phyloP scores from a whole-genome alignment of 1,140 invertebrate genomes.

The Metopolophium dirhodum region DNA sequence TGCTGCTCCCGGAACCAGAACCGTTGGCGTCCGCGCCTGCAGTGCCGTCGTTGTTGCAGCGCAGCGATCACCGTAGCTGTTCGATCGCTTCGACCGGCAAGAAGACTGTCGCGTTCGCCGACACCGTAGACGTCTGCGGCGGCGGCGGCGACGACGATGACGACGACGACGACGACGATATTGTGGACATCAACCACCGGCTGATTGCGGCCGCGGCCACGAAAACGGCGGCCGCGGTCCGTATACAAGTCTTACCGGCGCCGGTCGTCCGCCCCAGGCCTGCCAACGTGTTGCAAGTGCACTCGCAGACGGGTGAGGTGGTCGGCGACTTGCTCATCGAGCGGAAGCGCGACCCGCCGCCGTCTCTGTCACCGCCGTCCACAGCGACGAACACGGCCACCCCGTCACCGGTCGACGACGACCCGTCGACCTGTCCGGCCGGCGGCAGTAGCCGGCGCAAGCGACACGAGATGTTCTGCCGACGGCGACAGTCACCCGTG shows the following conservation, averaged over 20 bases:
- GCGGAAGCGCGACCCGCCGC: neutral
- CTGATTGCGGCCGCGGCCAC: neutral
- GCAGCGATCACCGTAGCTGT: neutral
- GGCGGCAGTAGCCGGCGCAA: neutral
- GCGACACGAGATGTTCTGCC: conserved; percentile 44
- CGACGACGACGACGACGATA: neutral
- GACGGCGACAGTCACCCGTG: conserved; percentile 44
- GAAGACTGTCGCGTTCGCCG: conserved; percentile 48
- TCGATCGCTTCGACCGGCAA: conserved; percentile 7
- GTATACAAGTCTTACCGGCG: neutral
- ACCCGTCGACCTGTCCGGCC: neutral
- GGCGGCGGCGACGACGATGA: neutral
- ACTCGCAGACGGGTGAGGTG: conserved; percentile 45
- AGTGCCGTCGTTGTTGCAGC: too few species aligned
- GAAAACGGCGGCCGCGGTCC: neutral
- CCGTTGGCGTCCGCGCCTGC: neutral
- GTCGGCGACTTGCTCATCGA: conserved; percentile 51
- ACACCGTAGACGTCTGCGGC: conserved; percentile 26
- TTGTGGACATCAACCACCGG: neutral
- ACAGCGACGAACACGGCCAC: neutral
- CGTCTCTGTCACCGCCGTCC: neutral
- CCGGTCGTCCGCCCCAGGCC: neutral
- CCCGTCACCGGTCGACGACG: neutral
- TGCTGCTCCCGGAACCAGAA: neutral
- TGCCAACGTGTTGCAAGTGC: conserved; percentile 37